Percentiles rank a stretch among this genome's conserved stretches.
These are phyloP conservation scores for Chrysomallon squamiferum DNA, from an alignment of 1,140 invertebrate species.

Conservation along the genomic window DNA sequence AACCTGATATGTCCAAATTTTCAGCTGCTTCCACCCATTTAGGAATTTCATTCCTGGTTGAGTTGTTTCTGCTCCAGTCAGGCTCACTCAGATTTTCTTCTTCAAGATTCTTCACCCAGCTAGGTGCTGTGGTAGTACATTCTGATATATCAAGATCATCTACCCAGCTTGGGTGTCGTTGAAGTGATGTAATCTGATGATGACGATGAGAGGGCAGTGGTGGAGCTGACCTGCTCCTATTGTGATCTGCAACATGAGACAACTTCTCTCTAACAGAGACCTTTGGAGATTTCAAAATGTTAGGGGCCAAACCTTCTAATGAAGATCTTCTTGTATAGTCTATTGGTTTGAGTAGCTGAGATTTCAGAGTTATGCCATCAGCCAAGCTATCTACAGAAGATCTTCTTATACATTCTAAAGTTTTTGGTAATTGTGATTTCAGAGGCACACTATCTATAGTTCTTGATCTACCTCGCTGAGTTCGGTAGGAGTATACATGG, in stretches of 20 bases:
- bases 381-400: not conserved
- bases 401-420: too few relatives aligned
- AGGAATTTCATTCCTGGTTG: not conserved
- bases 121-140: slow-evolving; percentile 27
- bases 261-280: too few relatives aligned
- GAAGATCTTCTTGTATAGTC: not conserved
- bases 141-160: slow-evolving; percentile 24
- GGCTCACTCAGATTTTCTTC: slow-evolving; percentile 13
- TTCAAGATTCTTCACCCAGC: slow-evolving; percentile 40
- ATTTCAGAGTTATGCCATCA: slow-evolving; percentile 7
- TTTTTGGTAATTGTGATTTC: not conserved
- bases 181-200: not conserved
- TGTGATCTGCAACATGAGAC: not conserved
- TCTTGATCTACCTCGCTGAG: slow-evolving; percentile 5
- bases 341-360: not conserved
- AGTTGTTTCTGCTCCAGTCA: slow-evolving; percentile 6
- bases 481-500: slow-evolving; percentile 39
- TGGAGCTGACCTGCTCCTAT: slow-evolving; percentile 34
- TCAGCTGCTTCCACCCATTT: slow-evolving; percentile 7
- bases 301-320: too few relatives aligned
- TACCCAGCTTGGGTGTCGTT: slow-evolving; percentile 25
- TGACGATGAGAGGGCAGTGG: slow-evolving; percentile 10
- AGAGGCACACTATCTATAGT: slow-evolving; percentile 13
- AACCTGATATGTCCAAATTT: not conserved
- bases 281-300: too few relatives aligned